phyloP scores from a whole-genome alignment of 2,797 vertebrate genomes.

The Hypotaenidia philippensis region DNA sequence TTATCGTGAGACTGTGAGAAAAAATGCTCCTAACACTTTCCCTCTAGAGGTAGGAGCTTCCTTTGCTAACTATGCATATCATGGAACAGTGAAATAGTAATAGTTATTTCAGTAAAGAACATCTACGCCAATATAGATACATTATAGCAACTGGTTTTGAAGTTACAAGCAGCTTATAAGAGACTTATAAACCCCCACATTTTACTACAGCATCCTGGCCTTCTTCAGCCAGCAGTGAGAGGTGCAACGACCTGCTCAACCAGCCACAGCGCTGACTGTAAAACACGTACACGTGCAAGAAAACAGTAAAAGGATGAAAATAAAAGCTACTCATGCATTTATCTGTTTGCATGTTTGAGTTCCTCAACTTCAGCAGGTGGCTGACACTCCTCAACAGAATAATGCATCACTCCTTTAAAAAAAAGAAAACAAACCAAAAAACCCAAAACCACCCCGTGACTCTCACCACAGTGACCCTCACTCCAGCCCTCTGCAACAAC shows the following conservation, averaged over 20 bases:
- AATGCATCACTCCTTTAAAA: not conserved
- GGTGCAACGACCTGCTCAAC: not conserved
- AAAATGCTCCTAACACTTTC: not conserved
- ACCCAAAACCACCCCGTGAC: not conserved
- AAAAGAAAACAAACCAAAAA: not conserved
- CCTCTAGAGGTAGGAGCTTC: not conserved
- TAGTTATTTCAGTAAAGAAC: not conserved
- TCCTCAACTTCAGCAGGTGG: constrained; percentile 27
- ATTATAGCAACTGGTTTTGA: too few species aligned
- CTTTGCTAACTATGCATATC: not conserved
- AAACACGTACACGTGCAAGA: accelerated
- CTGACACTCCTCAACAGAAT: not conserved
- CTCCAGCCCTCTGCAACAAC: not conserved
- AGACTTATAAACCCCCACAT: not conserved
- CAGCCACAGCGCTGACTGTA: not conserved
- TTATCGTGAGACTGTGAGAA: not conserved
- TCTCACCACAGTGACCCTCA: not conserved
- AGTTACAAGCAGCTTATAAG: not conserved
- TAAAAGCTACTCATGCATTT: not conserved
- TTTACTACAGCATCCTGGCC: not conserved
- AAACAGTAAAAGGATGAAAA: not conserved
- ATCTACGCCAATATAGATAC: not conserved
- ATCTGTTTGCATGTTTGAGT: not conserved
- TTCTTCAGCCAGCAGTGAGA: not conserved
- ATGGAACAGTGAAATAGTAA: not conserved